These are phyloP conservation scores for Timema podura DNA, from an alignment of 2,888 invertebrate genomes.

Conservation along the genomic window DNA sequence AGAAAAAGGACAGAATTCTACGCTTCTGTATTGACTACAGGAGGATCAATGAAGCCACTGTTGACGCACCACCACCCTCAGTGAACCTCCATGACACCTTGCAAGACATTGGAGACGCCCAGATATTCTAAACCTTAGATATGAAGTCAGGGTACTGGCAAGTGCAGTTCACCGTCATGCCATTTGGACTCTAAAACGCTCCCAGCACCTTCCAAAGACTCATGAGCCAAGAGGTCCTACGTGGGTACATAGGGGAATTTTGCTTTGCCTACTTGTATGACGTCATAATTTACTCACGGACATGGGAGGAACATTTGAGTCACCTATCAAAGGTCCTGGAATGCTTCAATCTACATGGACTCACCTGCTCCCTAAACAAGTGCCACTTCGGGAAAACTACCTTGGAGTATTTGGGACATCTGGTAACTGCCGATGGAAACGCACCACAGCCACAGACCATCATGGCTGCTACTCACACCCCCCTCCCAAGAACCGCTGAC, in stretches of 20 bases:
- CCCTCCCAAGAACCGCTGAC: neutral
- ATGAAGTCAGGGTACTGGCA: too few species aligned
- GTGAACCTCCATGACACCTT: neutral
- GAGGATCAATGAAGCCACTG: neutral
- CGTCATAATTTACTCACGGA: neutral
- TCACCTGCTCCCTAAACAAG: neutral
- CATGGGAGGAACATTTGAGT: neutral
- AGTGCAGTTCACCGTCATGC: too few species aligned
- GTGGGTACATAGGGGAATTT: too few species aligned
- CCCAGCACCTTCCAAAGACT: too few species aligned
- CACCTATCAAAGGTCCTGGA: neutral
- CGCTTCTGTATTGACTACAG: slow-evolving; percentile 3
- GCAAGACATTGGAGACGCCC: too few species aligned
- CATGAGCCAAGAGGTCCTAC: too few species aligned
- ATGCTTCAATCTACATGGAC: neutral
- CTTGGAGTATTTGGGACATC: neutral
- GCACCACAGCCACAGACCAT: neutral
- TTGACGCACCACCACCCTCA: neutral
- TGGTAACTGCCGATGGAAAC: neutral
- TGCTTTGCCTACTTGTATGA: neutral
- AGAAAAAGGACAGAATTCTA: neutral
- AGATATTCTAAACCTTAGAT: too few species aligned
- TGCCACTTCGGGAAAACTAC: too few species aligned
- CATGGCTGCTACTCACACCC: neutral
- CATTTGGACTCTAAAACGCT: too few species aligned